Evolutionary conservation across 2,113 vertebrate genomes (phyloP), one percentile per base, ranked within the genome.

Genomic region (Actenoides lindsayi): DNA sequence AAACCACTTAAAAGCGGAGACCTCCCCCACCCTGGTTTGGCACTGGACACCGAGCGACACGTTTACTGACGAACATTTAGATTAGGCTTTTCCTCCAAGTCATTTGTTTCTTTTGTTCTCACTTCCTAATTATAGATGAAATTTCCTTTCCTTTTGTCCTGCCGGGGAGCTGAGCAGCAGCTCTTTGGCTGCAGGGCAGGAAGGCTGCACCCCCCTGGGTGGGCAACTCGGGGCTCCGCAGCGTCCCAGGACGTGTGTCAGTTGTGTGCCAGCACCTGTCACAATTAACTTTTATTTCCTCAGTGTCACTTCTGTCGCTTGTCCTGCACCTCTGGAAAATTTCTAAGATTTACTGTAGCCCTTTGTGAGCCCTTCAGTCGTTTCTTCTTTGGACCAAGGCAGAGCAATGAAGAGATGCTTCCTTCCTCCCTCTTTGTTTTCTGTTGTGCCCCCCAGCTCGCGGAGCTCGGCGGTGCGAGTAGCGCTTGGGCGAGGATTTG

Each of bases 71-170:
- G 1, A 95, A 80, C 4, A 14, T 97, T 96, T 96, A 96, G 94
- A 96, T 97, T 92, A 94, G 94, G 59, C 85, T 86, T 94, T 97
- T 97, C 94, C 90, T 96, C 91, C 80, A 95, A 93, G 93, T 94
- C 11, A 91, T 85, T 95, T 89, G 80, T 81, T 94, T 93, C 94
- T 96, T 97, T 97, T 97, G 96, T 97, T 96, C 88, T 88, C 82
- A n/a, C 83, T 95, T 96, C 93, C 96, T 94, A 92, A 94, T 92
- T 92, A 75, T 7, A 89, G 59, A 77, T 10, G 64, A 86, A 67
- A 90, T 92, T 97, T 96, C 96, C 93, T 96, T 90, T 96, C 62
- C 87, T 54, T 94, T 95, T 96, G 93, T 94, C 78, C 87, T 13
- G 64, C 64, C 3, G 15, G 79, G 82, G 67, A 62, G 91, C 54